Evolutionary conservation across 1,140 invertebrate genomes (phyloP), one percentile per base, ranked within the genome.

Genomic region (Monomorium pharaonis): DNA sequence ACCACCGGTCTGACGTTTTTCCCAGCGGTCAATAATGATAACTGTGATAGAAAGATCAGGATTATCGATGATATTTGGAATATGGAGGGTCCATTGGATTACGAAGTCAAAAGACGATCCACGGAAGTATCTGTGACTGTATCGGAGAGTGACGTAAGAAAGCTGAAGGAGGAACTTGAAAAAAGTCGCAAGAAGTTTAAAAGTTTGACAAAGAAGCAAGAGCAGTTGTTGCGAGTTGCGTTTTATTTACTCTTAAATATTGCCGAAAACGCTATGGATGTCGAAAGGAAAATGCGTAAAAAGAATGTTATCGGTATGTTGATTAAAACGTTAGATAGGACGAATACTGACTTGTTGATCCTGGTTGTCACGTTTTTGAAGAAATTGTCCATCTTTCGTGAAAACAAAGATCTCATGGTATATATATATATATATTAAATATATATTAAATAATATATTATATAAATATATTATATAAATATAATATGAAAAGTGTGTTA

Each of bases 261-360:
- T 92, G 98, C 99, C 7, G 99, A 99, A 95, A 99, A 99, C 95
- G 78, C 78, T 47, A 96, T 98, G 18, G 98, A 97, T 94, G 97
- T 99, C 10, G 99, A 99, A 95, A 97, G 98, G 94, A 99, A 99
- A 96, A 99, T 99, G 98, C 96, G 98, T 7, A 98, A 98, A 87
- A 98, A 99, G 93, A 98, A 98, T 89, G 97, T 99, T 86, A 97
- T 99, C 2, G 96, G 96, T 37, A 96, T 99, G 93, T 95, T 99
- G 10, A 96, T 98, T n/a, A 98, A 98, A 91, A 97, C 97, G 44
- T 96, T 99, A 90, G 98, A 99, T 86, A 96, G 99, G 90, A 96
- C 96, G 44, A 98, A 98, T 92, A 96, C 97, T 56, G 98, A 99
- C 94, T 96, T 99, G 14, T 95, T 99, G 3, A 98, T 98, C 91